A percentile compares a stretch with the other conserved stretches of the same genome.
These are phyloP conservation scores for Acropternis orthonyx DNA, from an alignment of 2,797 vertebrate genomes.

Conservation along the genomic window DNA sequence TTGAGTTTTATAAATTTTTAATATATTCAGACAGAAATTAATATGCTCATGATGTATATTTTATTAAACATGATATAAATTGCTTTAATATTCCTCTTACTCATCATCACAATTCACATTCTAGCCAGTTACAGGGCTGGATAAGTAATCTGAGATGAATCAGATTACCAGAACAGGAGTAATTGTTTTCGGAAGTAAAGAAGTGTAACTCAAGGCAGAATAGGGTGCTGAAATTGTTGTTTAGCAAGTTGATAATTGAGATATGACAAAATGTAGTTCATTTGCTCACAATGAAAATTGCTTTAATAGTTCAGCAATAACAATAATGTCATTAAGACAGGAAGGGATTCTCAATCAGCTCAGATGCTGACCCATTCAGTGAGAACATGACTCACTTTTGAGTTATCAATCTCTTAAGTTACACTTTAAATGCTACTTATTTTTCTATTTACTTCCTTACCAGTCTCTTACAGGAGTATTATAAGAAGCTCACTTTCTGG, in stretches of 20 bases:
- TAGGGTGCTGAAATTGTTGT: neutral
- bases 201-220: neutral
- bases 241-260: neutral
- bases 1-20: neutral
- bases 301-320: neutral
- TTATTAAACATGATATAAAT: neutral
- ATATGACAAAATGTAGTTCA: neutral
- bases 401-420: neutral
- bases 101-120: neutral
- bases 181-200: neutral
- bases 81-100: neutral
- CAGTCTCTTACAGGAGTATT: neutral
- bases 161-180: neutral
- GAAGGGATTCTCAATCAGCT: neutral
- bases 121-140: neutral
- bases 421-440: neutral
- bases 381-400: neutral
- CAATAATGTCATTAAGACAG: neutral
- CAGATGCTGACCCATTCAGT: neutral
- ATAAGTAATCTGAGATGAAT: neutral
- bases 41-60: neutral
- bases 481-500: neutral
- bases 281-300: neutral
- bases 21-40: neutral
- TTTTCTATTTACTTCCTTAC: neutral